phyloP scores from a whole-genome alignment of 2,888 invertebrate species.

The Trachelus iudaicus region DNA sequence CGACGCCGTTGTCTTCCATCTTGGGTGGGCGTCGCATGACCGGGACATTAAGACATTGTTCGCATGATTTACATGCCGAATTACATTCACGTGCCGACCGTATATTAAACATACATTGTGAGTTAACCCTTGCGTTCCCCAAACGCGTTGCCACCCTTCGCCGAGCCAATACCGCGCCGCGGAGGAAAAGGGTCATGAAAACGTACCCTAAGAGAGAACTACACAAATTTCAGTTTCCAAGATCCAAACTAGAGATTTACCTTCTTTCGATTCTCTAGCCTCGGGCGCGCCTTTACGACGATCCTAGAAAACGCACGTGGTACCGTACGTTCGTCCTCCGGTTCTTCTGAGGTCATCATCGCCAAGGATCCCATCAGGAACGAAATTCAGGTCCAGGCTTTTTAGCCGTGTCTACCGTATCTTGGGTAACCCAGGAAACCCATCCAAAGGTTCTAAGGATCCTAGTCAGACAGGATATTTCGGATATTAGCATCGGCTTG shows the following conservation, averaged over 20 bases:
- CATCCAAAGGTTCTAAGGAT: too few relatives aligned
- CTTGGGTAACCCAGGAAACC: too few relatives aligned
- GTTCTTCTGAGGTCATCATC: conserved; percentile 3
- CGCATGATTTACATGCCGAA: conserved; percentile 65
- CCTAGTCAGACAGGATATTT: too few relatives aligned
- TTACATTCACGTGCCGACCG: conserved; percentile 64
- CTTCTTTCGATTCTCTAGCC: conserved; percentile 10
- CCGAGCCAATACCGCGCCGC: neutral
- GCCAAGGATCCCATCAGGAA: neutral
- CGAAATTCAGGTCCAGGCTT: too few relatives aligned
- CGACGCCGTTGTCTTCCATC: conserved; percentile 56
- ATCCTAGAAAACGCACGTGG: conserved; percentile 5
- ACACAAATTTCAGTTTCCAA: too few relatives aligned
- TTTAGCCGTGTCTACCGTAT: too few relatives aligned
- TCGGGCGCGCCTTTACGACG: conserved; percentile 3
- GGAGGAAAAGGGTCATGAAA: neutral
- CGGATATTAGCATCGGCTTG: conserved; percentile 19
- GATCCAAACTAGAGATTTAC: neutral
- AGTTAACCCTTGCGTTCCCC: conserved; percentile 48
- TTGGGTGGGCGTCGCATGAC: conserved; percentile 64
- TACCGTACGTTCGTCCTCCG: neutral
- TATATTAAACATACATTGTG: conserved; percentile 64
- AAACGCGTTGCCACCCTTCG: conserved; percentile 18
- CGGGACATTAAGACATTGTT: conserved; percentile 67
- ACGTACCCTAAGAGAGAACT: too few relatives aligned